These are phyloP conservation scores for Parambassis ranga DNA, from an alignment of 2,797 vertebrate species.

Conservation along the genomic window DNA sequence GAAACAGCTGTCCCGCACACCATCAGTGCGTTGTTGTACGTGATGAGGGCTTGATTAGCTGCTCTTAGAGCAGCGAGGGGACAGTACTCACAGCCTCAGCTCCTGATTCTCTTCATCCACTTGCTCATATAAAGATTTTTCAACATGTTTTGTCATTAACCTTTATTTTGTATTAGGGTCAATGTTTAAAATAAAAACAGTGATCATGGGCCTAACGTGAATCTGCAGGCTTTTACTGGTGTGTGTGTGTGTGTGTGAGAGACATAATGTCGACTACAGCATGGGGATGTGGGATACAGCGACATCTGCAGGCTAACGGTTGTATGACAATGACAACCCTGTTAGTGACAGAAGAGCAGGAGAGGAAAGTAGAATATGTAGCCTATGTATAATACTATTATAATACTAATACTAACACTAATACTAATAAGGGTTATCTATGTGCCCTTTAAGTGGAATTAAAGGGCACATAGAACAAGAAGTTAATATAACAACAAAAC, in stretches of 20 bases:
- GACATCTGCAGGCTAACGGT: slow-evolving; percentile 50
- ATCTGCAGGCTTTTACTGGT: slow-evolving; percentile 7
- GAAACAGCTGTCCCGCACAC: slow-evolving; percentile 29
- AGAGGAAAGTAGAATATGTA: no score
- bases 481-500: no score
- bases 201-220: slow-evolving; percentile 15
- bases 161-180: background rate
- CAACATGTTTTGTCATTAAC: slow-evolving; percentile 9
- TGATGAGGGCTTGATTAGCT: slow-evolving; percentile 25
- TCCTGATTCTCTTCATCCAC: slow-evolving; percentile 15
- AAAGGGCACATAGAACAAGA: no score
- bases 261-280: background rate
- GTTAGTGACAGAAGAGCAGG: no score
- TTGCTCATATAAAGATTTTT: slow-evolving; percentile 10
- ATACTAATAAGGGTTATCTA: no score
- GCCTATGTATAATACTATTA: no score
- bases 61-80: background rate
- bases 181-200: slow-evolving; percentile 6
- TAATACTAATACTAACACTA: no score
- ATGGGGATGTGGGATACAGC: slow-evolving; percentile 41
- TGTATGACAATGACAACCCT: slow-evolving; percentile 1
- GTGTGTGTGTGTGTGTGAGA: background rate
- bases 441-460: no score
- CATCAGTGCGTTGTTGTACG: slow-evolving; percentile 14
- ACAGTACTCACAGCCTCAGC: background rate